Evolutionary conservation across 2,797 vertebrate genomes (phyloP).

Genomic region (Loriculus beryllinus): DNA sequence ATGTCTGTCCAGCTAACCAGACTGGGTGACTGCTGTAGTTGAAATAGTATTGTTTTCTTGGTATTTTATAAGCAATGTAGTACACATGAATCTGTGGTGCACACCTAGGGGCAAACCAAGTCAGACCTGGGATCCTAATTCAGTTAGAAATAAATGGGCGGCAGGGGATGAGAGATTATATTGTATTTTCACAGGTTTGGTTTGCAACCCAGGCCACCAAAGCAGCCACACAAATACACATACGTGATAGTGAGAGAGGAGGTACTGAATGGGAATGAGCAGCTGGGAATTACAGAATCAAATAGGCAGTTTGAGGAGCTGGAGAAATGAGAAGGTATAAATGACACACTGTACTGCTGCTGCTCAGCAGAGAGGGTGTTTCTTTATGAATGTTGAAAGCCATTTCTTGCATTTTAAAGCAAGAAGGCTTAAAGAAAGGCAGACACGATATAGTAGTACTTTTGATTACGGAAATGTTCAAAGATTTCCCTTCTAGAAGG

Average conservation of each 20-base stretch:
- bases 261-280: background rate
- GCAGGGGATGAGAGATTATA: background rate
- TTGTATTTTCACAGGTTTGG: background rate
- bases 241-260: rapidly evolving
- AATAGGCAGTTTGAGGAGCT: background rate
- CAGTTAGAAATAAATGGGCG: background rate
- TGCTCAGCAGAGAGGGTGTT: background rate
- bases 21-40: too few species aligned
- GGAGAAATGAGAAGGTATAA: background rate
- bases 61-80: background rate
- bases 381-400: background rate
- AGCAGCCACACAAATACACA: background rate
- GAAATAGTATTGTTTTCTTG: background rate
- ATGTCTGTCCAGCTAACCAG: background rate
- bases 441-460: background rate
- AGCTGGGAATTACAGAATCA: background rate
- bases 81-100: background rate
- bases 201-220: background rate
- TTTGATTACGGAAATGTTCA: background rate
- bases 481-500: background rate
- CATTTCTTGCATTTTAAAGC: background rate
- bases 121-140: background rate
- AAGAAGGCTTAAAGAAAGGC: background rate
- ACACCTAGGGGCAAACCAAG: background rate
- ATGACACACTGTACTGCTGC: background rate